These are phyloP conservation scores for Etheostoma cragini DNA, from an alignment of 2,113 vertebrate species.

Conservation along the genomic window DNA sequence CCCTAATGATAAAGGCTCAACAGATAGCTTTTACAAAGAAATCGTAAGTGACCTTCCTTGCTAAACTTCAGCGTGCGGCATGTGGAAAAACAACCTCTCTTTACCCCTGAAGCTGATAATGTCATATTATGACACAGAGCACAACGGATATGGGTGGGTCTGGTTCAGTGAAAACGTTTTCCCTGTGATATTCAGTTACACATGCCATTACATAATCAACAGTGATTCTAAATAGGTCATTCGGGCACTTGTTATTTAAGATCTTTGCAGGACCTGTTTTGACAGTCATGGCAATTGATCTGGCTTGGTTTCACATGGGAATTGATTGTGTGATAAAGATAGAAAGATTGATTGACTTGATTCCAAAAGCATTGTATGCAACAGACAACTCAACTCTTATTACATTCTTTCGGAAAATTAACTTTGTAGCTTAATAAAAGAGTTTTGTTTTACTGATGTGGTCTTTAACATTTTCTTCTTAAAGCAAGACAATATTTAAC, in stretches of 20 bases:
- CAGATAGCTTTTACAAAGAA: not conserved
- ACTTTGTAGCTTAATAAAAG: not conserved
- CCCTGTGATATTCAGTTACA: conserved; percentile 70
- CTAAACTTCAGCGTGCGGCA: not conserved
- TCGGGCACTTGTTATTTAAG: conserved; percentile 76
- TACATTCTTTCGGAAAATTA: too few relatives aligned
- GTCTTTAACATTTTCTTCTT: not conserved
- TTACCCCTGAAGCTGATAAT: conserved; percentile 27
- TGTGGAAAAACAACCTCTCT: conserved; percentile 22
- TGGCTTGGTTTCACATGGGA: conserved; percentile 66
- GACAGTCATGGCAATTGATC: conserved; percentile 67
- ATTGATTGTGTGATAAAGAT: conserved; percentile 64
- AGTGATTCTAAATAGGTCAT: conserved; percentile 69
- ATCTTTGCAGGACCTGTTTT: conserved; percentile 67
- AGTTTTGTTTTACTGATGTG: not conserved
- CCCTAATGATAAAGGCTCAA: not conserved
- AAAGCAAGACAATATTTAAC: too few relatives aligned
- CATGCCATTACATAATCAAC: conserved; percentile 73
- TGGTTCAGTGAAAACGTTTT: conserved; percentile 62
- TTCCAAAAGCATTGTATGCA: conserved; percentile 15
- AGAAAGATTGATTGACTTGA: conserved; percentile 51
- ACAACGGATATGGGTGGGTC: conserved; percentile 67
- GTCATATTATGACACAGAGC: conserved; percentile 45
- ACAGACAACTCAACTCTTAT: not conserved
- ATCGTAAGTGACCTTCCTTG: conserved; percentile 1